Base-by-base conservation (phyloP, 2,797 vertebrate species). In the Xiphorhynchus erythropygius region DNA sequence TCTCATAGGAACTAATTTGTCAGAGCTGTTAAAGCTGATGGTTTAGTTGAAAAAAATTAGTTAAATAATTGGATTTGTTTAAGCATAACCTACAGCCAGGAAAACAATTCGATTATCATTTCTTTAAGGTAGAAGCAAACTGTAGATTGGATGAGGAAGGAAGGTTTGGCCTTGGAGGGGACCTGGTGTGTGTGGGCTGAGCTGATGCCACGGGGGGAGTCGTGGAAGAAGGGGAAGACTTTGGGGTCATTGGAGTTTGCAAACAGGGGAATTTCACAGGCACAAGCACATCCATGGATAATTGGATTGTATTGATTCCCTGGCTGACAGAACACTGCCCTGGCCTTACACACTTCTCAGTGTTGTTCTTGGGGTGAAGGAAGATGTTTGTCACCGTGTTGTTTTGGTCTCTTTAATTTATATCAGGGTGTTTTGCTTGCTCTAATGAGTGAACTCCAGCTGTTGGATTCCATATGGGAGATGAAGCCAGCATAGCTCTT, bases 401-500 rank as follows among this genome's bases (percentile, higher is more conserved):
- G 57, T 79, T 95, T 87, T 59, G 35, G 52, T 84, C n/a, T 52
- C 30, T 62, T 53, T 87, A 69, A 82, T 93, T 94, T 73, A 42
- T 67, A 64, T 49, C 47, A n/a, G 47, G 41, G 11, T 35, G 81
- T 91, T 63, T 86, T 67, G 13, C 87, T 78, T 44, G 83, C 15
- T 91, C 55, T 91, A 95, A 94, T 93, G 91, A 94, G 92, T 60
- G 87, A 91, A 86, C 89, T 95, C 77, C 95, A 94, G 94, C 95
- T 93, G 91, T 64, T 94, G 90, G 83, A 74, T 96, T 96, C 94
- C 94, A 94, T 94, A 91, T 88, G 94, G 94, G 95, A 91, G 93
- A 89, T 44, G 80, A 63, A 87, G 78, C 90, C 95, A 83, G 93
- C 41, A 56, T 64, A 82, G 84, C 91, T 96, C 92, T 91, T 85